Evolutionary conservation across 2,113 vertebrate genomes (phyloP), one percentile per base, ranked within the genome.

Genomic region (Triplophysa tibetana): DNA sequence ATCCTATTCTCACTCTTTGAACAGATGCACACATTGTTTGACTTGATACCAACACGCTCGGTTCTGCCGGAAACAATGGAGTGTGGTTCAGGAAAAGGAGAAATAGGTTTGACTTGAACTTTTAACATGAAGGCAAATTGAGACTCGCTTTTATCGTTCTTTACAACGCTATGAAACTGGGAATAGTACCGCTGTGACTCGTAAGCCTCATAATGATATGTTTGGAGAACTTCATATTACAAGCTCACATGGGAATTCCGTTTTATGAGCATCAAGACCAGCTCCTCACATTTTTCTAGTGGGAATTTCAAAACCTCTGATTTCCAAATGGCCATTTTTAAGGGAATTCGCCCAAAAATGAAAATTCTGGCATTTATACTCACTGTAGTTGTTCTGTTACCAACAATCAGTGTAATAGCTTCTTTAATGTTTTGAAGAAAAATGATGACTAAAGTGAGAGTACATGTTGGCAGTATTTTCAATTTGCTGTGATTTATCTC

Each of bases 11-110:
- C 1, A 33, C 65, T 81, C 58, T 45, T 68, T 48, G 70, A 85
- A 81, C 81, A 86, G 63, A 88, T 82, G 43, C 76, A 63, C 69
- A 21, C 73, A 80, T 85, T 85, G 85, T 88, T 87, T 70, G 58
- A 80, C 29, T 75, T 74, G 78, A 84, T 84, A 81, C n/a, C 50
- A 70, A 78, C 60, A 67, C 62, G 75, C n/a, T 79, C 52, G 12
- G 56, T 78, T 81, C 77, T 75, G 50, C 81, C 65, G 61, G 23
- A 54, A 85, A 63, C 74, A 54, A 43, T 33, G 45, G 21, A 8
- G 66, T n/a, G 77, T n/a, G 70, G 74, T 83, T 85, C 65, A 80
- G 73, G 38, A 66, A 81, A 69, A 43, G 69, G 63, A 66, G 81
- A 41, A 81, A 82, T 69, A 38, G 33, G 60, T 66, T 78, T 78